Percentiles rank a stretch among this genome's conserved stretches.
These are phyloP conservation scores for Erithacus rubecula DNA, from an alignment of 2,797 vertebrate species.

Conservation along the genomic window DNA sequence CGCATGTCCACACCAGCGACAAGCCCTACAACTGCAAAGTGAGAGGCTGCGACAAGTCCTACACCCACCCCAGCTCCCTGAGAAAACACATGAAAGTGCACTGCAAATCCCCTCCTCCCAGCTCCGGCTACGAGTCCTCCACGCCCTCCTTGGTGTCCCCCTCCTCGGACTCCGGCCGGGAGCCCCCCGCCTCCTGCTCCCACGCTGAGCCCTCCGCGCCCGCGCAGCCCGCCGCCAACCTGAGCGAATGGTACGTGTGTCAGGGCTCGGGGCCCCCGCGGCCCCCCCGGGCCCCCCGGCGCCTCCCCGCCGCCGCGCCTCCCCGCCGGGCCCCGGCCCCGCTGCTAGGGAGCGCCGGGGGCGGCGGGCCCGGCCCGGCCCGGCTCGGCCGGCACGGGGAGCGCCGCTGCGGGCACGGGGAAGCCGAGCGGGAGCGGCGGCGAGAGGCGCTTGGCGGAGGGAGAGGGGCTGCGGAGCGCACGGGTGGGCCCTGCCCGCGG, in stretches of 20 bases:
- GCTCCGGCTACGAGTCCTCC: conserved; percentile 94
- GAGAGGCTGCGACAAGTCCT: conserved; percentile 97
- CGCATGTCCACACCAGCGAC: conserved; percentile 97
- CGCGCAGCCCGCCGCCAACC: conserved; percentile 84
- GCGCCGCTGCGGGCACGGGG: neutral
- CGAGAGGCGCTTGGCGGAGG: neutral
- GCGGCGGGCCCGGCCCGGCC: neutral
- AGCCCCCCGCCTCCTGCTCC: conserved; percentile 79
- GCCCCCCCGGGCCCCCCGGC: conserved; percentile 70
- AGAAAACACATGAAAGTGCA: conserved; percentile 99
- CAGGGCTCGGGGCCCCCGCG: conserved; percentile 85
- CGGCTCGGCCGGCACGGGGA: neutral
- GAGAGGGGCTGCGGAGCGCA: neutral
- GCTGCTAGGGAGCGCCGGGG: conserved; percentile 62
- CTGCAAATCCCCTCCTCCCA: conserved; percentile 95
- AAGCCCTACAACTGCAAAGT: conserved; percentile 99
- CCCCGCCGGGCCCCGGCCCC: conserved; percentile 76
- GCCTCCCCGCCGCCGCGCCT: conserved; percentile 79
- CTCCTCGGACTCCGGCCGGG: conserved; percentile 90
- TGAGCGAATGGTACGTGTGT: conserved; percentile 98
- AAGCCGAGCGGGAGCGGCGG: neutral
- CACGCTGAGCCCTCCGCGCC: conserved; percentile 81
- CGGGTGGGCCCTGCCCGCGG: neutral
- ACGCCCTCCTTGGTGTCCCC: conserved; percentile 91
- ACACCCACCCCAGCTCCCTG: conserved; percentile 97